These are phyloP conservation scores for Leptopilina clavipes DNA, from an alignment of 1,140 invertebrate species.

Conservation along the genomic window DNA sequence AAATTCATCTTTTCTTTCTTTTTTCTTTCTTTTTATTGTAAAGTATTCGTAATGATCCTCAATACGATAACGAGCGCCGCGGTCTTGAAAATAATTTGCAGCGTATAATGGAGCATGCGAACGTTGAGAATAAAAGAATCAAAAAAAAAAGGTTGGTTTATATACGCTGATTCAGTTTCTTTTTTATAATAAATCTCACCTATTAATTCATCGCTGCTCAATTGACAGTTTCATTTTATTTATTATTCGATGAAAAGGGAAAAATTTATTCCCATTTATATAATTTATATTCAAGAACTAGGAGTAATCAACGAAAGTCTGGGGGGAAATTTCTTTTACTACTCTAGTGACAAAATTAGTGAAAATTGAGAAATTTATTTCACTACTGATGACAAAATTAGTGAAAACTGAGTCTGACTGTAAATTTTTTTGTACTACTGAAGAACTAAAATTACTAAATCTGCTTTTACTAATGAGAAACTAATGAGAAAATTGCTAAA, in stretches of 20 bases:
- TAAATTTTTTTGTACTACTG: no score
- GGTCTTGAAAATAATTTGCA: slow-evolving; percentile 25
- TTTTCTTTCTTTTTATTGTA: slow-evolving; percentile 9
- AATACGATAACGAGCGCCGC: not conserved
- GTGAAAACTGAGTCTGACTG: no score
- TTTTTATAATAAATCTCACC: not conserved
- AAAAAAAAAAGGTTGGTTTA: not conserved
- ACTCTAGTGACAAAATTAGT: no score
- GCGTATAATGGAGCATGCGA: not conserved
- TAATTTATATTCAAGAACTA: no score
- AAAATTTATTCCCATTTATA: not conserved
- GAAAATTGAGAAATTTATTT: no score
- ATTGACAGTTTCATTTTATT: not conserved
- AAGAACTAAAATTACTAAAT: no score
- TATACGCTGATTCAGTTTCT: not conserved
- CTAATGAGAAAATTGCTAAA: no score
- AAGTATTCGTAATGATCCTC: slow-evolving; percentile 37
- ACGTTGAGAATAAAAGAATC: not conserved
- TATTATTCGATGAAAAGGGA: no score
- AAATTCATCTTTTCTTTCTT: not conserved
- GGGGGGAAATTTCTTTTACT: no score
- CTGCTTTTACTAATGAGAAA: no score
- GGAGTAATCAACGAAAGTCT: no score
- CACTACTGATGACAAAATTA: no score
- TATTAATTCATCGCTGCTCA: slow-evolving; percentile 3